Evolutionary conservation across 2,888 invertebrate genomes (phyloP), one percentile per base, ranked within the genome.

Genomic region (Phortica okadai): DNA sequence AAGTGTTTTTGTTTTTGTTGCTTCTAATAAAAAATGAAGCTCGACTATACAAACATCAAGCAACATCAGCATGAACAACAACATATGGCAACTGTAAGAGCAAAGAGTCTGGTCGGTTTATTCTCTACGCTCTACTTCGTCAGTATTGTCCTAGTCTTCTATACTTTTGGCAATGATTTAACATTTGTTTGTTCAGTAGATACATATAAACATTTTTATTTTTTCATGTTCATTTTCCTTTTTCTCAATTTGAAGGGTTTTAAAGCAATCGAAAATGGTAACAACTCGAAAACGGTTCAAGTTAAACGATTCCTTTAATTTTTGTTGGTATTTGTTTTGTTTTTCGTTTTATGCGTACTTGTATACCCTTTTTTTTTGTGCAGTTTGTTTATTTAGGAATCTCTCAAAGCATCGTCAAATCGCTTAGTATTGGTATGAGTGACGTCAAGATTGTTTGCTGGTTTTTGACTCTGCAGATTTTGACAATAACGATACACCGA

Each of bases 121-220:
- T 64, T 66, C 72, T 77, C 80, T 76, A 73, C 58, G 41, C 54
- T 54, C 21, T 8, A n/a, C 16, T 42, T 33, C 5, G 44, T 10
- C 25, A 3, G 33, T 11, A 16, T 76, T 67, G 7, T 45, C 45
- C 45, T 10, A 45, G 45, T 0, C 45, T 45, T 6, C 45, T 45
- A 10, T 6, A 41, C 11, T 73, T 86, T 84, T 87, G 84, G 84
- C 82, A 83, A 83, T 85, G 85, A 88, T 85, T 88, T 87, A 86
- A 88, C 88, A 86, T 86, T 86, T 86, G 85, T 88, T 86, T 86
- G 85, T 81, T 81, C 86, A 81, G 79, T 87, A 84, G 84, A 85
- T 85, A 85, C 88, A 85, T 81, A 66, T 83, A 81, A 78, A 81
- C 81, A 81, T 85, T 83, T 83, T 78, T 82, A 79, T 16, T 16